Evolutionary conservation across 2,888 invertebrate species (phyloP), one percentile per base, ranked within the genome.

Genomic region (Merodon equestris): DNA sequence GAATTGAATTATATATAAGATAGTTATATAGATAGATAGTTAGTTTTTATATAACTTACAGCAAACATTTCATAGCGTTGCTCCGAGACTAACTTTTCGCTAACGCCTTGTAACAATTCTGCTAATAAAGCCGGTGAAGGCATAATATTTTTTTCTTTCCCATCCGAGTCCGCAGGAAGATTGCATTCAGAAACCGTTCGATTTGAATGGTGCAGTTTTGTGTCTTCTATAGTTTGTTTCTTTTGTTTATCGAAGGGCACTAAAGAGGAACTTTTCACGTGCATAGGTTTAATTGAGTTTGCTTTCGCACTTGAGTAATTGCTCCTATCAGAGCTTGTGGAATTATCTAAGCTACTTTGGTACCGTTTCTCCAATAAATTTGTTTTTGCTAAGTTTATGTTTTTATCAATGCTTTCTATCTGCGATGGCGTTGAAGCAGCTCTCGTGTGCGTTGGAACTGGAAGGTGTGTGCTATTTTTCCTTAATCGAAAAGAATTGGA

Each of bases 51-150:
- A 17, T 0, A 34, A 88, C 88, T 86, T 82, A 88, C 88, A 85
- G 87, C 86, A 83, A 84, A 86, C 73, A 86, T 87, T 84, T 87
- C 86, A 71, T 88, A 86, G 0, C 88, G 85, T 86, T 90, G 85
- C 82, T 92, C 91, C 76, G 92, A 91, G 13, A 94, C 92, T 66
- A 94, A 90, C 82, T 94, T 93, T 87, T 95, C 95, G 44, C 95
- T 95, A 84, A 94, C 94, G 64, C 95, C 95, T 82, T 94, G 91
- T 51, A 95, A 91, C 76, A 95, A 89, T 86, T 95, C 94, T 48
- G 94, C 94, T 74, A 95, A 90, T 74, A 95, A 89, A 86, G 95
- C 94, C 13, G 91, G 92, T 74, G 92, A 92, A 10, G 92, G 87
- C 71, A 86, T 83, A 44, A 86, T 82, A 67, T 83, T 83, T 9